A percentile compares a stretch with the other conserved stretches of the same genome.
Conservation (phyloP, 1,140 invertebrate species). For the Drosophila paulistorum region DNA sequence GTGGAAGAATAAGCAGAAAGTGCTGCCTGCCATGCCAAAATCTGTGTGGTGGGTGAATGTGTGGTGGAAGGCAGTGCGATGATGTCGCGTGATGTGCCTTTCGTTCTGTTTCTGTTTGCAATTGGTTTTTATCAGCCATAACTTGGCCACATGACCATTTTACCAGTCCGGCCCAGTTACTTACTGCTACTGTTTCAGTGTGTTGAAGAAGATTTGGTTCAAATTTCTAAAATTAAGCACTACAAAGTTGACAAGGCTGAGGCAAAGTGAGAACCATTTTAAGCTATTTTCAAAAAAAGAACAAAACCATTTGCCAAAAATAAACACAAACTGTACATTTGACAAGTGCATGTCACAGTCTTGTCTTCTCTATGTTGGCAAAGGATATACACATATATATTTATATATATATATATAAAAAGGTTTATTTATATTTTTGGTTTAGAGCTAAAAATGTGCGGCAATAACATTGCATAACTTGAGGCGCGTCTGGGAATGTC, state of each 20-base stretch:
- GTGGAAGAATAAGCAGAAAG: not conserved
- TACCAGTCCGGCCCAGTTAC: not conserved
- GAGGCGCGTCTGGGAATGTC: slow-evolving; percentile 77
- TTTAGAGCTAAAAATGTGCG: slow-evolving; percentile 58
- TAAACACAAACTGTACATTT: slow-evolving; percentile 60
- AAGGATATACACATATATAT: slow-evolving; percentile 34
- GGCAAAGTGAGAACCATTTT: slow-evolving; percentile 51
- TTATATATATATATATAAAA: slow-evolving; percentile 16
- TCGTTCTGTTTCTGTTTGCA: not conserved
- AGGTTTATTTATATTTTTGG: slow-evolving; percentile 41
- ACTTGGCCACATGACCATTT: not conserved
- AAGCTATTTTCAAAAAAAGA: slow-evolving; percentile 47
- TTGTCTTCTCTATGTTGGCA: slow-evolving; percentile 40
- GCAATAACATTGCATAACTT: slow-evolving; percentile 72
- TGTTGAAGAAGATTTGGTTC: no score
- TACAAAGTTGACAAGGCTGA: slow-evolving; percentile 46
- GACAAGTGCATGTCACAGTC: slow-evolving; percentile 73
- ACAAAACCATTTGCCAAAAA: slow-evolving; percentile 62
- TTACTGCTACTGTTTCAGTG: no score
- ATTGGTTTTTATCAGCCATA: slow-evolving; percentile 5
- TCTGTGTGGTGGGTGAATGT: slow-evolving; percentile 5
- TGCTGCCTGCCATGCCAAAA: slow-evolving; percentile 1
- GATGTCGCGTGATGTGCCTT: slow-evolving; percentile 34
- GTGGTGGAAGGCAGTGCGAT: slow-evolving; percentile 3
- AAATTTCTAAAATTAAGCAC: slow-evolving; percentile 5